These are phyloP conservation scores for Cotesia vestalis DNA, from an alignment of 1,140 invertebrate genomes.

Conservation along the genomic window DNA sequence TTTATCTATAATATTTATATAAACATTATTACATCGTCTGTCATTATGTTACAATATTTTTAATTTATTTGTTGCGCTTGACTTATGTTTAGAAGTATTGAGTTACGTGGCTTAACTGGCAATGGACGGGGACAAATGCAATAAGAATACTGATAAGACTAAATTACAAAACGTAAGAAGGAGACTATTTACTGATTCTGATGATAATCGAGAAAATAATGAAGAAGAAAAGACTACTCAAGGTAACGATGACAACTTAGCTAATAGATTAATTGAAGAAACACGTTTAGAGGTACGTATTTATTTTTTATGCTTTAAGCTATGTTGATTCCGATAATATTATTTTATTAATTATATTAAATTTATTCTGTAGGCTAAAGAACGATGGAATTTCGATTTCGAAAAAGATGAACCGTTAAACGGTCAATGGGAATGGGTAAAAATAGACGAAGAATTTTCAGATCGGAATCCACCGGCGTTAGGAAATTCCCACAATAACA, in stretches of 20 bases:
- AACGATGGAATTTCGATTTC: conserved; percentile 62
- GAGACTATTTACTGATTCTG: conserved; percentile 51
- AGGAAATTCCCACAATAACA: too few species aligned
- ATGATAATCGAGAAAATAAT: conserved; percentile 36
- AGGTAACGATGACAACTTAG: conserved; percentile 28
- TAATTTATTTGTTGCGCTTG: conserved; percentile 3
- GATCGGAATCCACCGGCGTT: conserved; percentile 33
- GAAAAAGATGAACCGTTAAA: conserved; percentile 52
- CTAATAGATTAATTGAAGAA: conserved; percentile 45
- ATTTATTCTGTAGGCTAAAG: conserved; percentile 45
- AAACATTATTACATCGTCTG: too few species aligned
- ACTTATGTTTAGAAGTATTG: conserved; percentile 41
- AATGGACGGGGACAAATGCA: conserved; percentile 56
- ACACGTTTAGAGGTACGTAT: conserved; percentile 12
- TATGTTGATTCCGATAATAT: neutral
- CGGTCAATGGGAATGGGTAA: conserved; percentile 54
- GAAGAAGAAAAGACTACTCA: conserved; percentile 7
- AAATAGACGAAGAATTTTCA: conserved; percentile 45
- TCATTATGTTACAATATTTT: conserved; percentile 5
- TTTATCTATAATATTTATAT: neutral
- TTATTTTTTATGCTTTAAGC: conserved; percentile 10
- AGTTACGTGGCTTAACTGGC: conserved; percentile 46
- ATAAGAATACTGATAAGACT: conserved; percentile 46
- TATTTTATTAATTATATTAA: too few species aligned
- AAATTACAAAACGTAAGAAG: conserved; percentile 48